phyloP scores from a whole-genome alignment of 2,797 vertebrate genomes.

The Sebastes diaconus region DNA sequence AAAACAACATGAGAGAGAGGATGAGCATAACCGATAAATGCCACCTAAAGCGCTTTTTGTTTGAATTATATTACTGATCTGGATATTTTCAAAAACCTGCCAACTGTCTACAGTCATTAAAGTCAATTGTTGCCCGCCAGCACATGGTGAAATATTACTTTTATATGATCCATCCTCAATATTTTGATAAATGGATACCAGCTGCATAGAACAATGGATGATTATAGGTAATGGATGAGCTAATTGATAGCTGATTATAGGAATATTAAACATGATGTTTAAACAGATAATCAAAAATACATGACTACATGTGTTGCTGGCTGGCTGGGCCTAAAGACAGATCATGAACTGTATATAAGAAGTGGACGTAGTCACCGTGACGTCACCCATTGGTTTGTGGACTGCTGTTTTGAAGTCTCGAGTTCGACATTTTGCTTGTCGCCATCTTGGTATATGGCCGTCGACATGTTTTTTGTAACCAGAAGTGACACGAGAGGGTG shows the following conservation, averaged over 20 bases:
- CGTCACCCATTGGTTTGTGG: too few relatives aligned
- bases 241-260: slow-evolving; percentile 8
- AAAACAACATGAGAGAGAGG: slow-evolving; percentile 16
- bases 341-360: neutral
- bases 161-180: slow-evolving; percentile 3
- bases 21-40: neutral
- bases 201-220: slow-evolving; percentile 23
- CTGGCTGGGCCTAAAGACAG: neutral
- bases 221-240: slow-evolving; percentile 2
- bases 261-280: slow-evolving; percentile 1
- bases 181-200: slow-evolving; percentile 33
- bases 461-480: too few relatives aligned
- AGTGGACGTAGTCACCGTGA: too few relatives aligned
- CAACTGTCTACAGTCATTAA: slow-evolving; percentile 24
- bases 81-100: slow-evolving; percentile 15
- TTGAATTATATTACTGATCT: slow-evolving; percentile 19
- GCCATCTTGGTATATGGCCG: too few relatives aligned
- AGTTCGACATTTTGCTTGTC: too few relatives aligned
- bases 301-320: neutral
- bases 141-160: slow-evolving; percentile 6
- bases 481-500: too few relatives aligned
- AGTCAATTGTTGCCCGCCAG: slow-evolving; percentile 22
- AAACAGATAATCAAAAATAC: neutral
- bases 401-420: too few relatives aligned
- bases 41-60: slow-evolving; percentile 13